Conservation (phyloP, 2,797 vertebrate species). For the Galagoides demidoff region DNA sequence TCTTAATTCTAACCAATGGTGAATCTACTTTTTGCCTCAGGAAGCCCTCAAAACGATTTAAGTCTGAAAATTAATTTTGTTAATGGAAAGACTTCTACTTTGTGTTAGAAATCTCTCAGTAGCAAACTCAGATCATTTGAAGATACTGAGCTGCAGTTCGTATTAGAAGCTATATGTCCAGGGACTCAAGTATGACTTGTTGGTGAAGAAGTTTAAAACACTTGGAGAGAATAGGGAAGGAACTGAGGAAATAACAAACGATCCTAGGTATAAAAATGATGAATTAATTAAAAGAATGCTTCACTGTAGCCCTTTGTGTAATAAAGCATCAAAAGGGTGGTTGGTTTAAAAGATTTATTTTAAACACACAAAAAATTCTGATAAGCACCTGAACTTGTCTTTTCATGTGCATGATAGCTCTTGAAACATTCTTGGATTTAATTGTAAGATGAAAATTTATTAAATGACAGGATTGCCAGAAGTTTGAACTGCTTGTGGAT, state of each 20-base stretch:
- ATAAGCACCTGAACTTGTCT: slow-evolving; percentile 19
- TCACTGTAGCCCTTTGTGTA: not conserved
- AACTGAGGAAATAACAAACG: slow-evolving; percentile 2
- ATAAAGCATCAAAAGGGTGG: not conserved
- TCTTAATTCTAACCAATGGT: not conserved
- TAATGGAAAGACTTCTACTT: slow-evolving; percentile 9
- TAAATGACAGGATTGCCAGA: not conserved
- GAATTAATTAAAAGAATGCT: slow-evolving; percentile 32
- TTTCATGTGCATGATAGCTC: not conserved
- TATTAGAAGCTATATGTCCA: not conserved
- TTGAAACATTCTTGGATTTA: slow-evolving; percentile 13
- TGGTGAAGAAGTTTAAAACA: slow-evolving; percentile 12
- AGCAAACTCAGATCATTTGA: slow-evolving; percentile 38
- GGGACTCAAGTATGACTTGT: slow-evolving; percentile 11
- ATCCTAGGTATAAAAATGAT: not conserved
- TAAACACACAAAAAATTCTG: not conserved
- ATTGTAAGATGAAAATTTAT: slow-evolving; percentile 18
- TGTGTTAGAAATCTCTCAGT: slow-evolving; percentile 32
- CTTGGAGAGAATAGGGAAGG: not conserved
- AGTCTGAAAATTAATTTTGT: not conserved
- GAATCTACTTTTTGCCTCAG: not conserved
- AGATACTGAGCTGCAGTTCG: not conserved
- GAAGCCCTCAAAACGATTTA: not conserved
- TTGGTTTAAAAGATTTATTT: slow-evolving; percentile 12
- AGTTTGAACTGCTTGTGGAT: not conserved